Evolutionary conservation across 1,140 invertebrate species (phyloP).

Genomic region (Samia ricini): DNA sequence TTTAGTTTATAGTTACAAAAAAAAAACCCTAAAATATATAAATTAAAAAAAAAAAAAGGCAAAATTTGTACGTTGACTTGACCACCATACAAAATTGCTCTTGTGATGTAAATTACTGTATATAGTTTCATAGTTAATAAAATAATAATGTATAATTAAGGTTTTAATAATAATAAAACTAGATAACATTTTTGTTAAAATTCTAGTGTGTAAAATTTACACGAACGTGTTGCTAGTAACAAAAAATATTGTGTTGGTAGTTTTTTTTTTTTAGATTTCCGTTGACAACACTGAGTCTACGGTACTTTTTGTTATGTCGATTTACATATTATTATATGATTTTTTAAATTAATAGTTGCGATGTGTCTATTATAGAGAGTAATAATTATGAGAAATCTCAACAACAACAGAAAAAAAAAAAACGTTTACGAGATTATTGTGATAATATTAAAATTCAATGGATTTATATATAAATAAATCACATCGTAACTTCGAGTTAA

Average conservation of each 20-base stretch:
- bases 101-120: constrained; percentile 74
- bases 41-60: not conserved
- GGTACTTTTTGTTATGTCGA: constrained; percentile 24
- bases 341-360: constrained; percentile 27
- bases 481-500: constrained; percentile 40
- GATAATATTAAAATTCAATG: constrained; percentile 13
- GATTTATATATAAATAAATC: constrained; percentile 25
- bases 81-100: constrained; percentile 44
- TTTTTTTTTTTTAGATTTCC: constrained; percentile 12
- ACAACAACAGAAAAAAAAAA: constrained; percentile 24
- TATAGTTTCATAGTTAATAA: constrained; percentile 45
- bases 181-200: constrained; percentile 18
- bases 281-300: constrained; percentile 28
- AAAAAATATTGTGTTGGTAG: constrained; percentile 3
- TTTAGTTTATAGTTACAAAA: constrained; percentile 26
- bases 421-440: constrained; percentile 26
- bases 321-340: constrained; percentile 22
- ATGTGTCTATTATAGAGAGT: constrained; percentile 39
- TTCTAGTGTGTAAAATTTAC: not conserved
- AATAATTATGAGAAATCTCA: not conserved
- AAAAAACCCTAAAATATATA: constrained; percentile 3
- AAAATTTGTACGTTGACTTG: not conserved
- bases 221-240: constrained; percentile 3
- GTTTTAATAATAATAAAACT: constrained; percentile 37
- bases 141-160: constrained; percentile 46